Conservation (phyloP, 2,888 invertebrate genomes). For the Cybosia mesomella region DNA sequence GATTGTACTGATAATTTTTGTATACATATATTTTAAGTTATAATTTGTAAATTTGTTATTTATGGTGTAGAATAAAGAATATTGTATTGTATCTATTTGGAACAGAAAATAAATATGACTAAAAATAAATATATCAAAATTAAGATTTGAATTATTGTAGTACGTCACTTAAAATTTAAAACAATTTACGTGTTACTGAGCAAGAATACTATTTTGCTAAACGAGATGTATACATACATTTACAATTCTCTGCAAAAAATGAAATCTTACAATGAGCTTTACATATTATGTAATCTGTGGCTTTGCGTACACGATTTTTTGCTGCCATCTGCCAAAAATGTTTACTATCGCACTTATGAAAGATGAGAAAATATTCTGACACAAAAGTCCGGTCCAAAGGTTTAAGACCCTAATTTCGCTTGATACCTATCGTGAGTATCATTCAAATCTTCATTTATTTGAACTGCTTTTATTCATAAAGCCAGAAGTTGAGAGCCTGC, state of each 20-base stretch:
- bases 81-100: no score
- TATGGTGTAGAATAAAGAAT: no score
- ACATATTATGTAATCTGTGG: no score
- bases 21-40: no score
- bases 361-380: conserved; percentile 40
- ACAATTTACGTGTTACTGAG: no score
- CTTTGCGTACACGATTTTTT: conserved; percentile 23
- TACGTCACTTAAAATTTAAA: no score
- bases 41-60: no score
- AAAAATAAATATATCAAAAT: no score
- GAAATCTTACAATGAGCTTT: background rate
- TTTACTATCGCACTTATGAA: conserved; percentile 45
- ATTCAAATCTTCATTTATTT: conserved; percentile 39
- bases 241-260: background rate
- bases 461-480: conserved; percentile 16
- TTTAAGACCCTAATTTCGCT: conserved; percentile 32
- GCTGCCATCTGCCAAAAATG: conserved; percentile 47
- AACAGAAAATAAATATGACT: no score
- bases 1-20: no score
- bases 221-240: background rate
- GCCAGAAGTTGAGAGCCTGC: background rate
- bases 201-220: background rate
- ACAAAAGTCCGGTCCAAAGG: conserved; percentile 20
- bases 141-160: no score
- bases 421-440: conserved; percentile 24